These are phyloP conservation scores for Microctenopoma lineatum DNA, from an alignment of 2,797 vertebrate species.

Conservation along the genomic window DNA sequence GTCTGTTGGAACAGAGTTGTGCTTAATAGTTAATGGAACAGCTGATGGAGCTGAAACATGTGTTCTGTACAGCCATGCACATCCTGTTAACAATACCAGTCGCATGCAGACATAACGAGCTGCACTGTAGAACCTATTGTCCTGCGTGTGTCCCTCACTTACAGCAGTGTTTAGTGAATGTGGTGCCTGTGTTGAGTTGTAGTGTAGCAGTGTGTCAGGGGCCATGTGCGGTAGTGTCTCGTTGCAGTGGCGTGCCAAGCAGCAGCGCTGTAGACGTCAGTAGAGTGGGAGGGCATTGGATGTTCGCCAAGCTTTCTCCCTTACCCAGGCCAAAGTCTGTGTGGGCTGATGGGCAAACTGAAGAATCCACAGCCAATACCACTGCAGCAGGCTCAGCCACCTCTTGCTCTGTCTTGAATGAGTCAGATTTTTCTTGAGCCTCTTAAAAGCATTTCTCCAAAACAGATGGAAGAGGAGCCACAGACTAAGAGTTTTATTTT, in stretches of 20 bases:
- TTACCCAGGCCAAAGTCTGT: conserved; percentile 72
- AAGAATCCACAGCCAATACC: conserved; percentile 54
- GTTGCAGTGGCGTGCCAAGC: conserved; percentile 49
- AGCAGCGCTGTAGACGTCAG: conserved; percentile 40
- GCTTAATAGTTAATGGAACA: neutral
- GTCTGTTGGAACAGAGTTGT: neutral
- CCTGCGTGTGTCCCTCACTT: neutral
- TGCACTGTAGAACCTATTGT: conserved; percentile 12
- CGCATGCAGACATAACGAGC: conserved; percentile 5
- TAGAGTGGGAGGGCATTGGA: conserved; percentile 43
- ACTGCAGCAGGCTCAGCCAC: conserved; percentile 24
- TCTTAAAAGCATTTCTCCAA: conserved; percentile 24
- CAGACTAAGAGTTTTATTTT: neutral
- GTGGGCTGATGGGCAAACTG: conserved; percentile 46
- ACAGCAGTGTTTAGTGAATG: conserved; percentile 16
- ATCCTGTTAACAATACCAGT: neutral
- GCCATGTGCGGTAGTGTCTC: conserved; percentile 57
- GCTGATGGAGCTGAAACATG: neutral
- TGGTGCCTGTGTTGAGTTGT: conserved; percentile 3
- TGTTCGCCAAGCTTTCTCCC: conserved; percentile 54
- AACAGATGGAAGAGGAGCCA: conserved; percentile 7
- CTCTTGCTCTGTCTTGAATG: conserved; percentile 36
- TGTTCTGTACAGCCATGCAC: neutral
- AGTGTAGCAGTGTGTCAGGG: conserved; percentile 28
- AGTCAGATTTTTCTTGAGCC: conserved; percentile 49